Evolutionary conservation across 2,113 vertebrate species (phyloP).

Genomic region (Pseudopodoces humilis): DNA sequence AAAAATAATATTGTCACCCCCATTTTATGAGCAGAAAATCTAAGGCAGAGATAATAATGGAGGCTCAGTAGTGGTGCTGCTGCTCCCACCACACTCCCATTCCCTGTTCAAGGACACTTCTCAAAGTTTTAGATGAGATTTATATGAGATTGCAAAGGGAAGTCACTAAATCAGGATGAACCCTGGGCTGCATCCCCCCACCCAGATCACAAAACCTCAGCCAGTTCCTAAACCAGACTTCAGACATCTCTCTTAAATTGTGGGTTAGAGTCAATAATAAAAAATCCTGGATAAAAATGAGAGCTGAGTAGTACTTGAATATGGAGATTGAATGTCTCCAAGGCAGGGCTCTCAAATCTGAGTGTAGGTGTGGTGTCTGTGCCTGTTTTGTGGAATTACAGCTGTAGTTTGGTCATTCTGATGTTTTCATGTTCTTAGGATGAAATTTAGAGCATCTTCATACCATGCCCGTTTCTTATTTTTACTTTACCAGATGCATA

Average conservation of each 20-base stretch:
- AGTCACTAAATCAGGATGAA: neutral
- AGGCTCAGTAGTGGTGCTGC: neutral
- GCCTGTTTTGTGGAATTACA: neutral
- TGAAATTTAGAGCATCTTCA: neutral
- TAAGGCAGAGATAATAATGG: neutral
- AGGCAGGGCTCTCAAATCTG: neutral
- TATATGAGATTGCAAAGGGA: neutral
- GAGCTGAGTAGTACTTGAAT: neutral
- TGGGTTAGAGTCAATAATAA: neutral
- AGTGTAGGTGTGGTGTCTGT: neutral
- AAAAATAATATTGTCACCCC: constrained; percentile 37
- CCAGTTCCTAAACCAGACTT: neutral
- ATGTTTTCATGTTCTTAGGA: neutral
- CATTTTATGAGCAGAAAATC: constrained; percentile 19
- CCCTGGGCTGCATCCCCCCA: neutral
- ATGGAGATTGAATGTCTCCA: neutral
- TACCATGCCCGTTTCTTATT: neutral
- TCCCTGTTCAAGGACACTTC: neutral
- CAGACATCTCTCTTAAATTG: neutral
- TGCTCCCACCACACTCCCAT: neutral
- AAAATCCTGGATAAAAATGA: neutral
- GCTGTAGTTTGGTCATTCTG: neutral
- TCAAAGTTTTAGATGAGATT: neutral
- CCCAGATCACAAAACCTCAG: neutral
- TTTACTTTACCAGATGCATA: neutral